Conservation (phyloP, 2,888 invertebrate genomes). For the Zygaena filipendulae region DNA sequence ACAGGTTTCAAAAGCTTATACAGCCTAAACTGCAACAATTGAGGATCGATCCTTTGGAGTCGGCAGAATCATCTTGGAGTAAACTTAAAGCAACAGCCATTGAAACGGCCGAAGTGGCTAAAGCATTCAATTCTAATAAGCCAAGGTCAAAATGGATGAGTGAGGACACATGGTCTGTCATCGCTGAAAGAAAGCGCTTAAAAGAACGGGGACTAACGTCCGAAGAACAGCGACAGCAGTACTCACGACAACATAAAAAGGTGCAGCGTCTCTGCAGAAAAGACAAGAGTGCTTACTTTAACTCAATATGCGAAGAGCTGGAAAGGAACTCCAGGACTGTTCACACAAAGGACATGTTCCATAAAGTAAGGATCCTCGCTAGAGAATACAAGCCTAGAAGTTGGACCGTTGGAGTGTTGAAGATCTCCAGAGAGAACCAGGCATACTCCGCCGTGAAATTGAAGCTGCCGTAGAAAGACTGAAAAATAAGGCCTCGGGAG, state of each 20-base stretch:
- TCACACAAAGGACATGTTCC: neutral
- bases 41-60: conserved; percentile 1
- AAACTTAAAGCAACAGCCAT: neutral
- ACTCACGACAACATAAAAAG: neutral
- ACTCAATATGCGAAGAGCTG: neutral
- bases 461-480: too few species aligned
- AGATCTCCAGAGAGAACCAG: too few species aligned
- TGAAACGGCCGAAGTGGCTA: neutral
- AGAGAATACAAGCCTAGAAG: neutral
- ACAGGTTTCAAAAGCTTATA: neutral
- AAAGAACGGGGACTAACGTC: neutral
- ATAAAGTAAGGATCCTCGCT: neutral
- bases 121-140: neutral
- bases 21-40: neutral
- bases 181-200: neutral
- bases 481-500: too few species aligned
- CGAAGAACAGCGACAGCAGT: neutral
- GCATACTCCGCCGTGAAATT: too few species aligned
- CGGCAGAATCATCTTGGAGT: neutral
- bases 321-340: neutral
- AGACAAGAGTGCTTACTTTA: neutral
- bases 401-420: conserved; percentile 1
- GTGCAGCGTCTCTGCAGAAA: neutral
- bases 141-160: conserved; percentile 1
- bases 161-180: conserved; percentile 1